A percentile compares a stretch with the other conserved stretches of the same genome.
These are phyloP conservation scores for Steatocranus sp. DNA, from an alignment of 2,797 vertebrate species.

Conservation along the genomic window DNA sequence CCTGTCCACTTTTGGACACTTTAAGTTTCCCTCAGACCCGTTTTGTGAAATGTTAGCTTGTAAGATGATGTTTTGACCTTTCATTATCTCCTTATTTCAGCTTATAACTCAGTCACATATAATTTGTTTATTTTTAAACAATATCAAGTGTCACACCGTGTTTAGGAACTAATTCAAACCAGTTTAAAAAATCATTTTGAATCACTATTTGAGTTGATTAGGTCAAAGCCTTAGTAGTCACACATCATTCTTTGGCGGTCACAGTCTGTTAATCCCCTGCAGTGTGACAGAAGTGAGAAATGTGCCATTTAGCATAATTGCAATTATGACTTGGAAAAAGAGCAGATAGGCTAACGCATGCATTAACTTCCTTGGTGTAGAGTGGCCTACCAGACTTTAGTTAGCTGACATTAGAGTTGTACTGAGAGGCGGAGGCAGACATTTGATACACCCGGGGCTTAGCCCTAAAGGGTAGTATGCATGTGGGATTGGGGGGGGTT, in stretches of 20 bases:
- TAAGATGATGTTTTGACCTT: neutral
- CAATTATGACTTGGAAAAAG: neutral
- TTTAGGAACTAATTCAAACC: neutral
- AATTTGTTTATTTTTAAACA: neutral
- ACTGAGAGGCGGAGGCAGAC: too few species aligned
- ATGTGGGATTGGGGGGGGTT: too few species aligned
- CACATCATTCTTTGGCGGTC: neutral
- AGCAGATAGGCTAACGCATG: accelerated
- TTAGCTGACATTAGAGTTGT: neutral
- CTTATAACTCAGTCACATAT: neutral
- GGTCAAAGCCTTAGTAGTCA: neutral
- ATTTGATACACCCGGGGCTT: too few species aligned
- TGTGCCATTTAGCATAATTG: neutral
- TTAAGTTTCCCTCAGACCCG: neutral
- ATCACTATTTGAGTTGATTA: neutral
- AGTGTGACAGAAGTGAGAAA: neutral
- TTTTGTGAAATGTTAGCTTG: neutral
- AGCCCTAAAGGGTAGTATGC: too few species aligned
- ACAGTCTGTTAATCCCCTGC: neutral
- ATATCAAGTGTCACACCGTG: neutral
- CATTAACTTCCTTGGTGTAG: neutral
- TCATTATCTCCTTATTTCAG: neutral
- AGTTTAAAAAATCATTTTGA: neutral
- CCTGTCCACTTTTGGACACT: neutral
- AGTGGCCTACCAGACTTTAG: neutral